Evolutionary conservation across 2,888 invertebrate genomes (phyloP).

Genomic region (Congeria kusceri): DNA sequence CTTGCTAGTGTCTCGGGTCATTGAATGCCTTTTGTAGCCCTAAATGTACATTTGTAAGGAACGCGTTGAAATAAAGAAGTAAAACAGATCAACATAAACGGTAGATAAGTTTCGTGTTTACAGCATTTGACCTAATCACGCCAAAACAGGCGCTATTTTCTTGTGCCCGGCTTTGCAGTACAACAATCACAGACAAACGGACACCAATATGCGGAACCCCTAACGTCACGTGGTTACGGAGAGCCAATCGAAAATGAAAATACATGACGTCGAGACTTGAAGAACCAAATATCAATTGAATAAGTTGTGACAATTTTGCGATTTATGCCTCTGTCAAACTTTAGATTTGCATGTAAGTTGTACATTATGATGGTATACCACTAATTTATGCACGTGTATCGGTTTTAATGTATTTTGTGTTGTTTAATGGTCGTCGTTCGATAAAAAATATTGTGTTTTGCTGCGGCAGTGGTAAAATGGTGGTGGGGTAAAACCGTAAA

Average conservation of each 20-base stretch:
- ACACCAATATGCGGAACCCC: conserved; percentile 43
- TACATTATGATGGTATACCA: conserved; percentile 4
- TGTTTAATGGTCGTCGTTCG: not conserved
- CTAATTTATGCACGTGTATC: too few relatives aligned
- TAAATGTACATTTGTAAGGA: too few relatives aligned
- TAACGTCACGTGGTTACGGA: conserved; percentile 35
- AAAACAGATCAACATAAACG: too few relatives aligned
- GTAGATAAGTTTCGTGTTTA: conserved; percentile 17
- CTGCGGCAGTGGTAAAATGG: not conserved
- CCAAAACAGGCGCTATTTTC: conserved; percentile 28
- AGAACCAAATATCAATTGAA: conserved; percentile 67
- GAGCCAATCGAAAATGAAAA: conserved; percentile 54
- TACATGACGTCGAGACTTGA: conserved; percentile 60
- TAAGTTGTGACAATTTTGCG: conserved; percentile 33
- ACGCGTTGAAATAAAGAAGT: too few relatives aligned
- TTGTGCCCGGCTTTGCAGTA: not conserved
- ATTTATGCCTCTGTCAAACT: conserved; percentile 2
- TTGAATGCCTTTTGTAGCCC: too few relatives aligned
- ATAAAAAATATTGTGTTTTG: conserved; percentile 2
- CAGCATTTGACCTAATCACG: conserved; percentile 43
- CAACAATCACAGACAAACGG: not conserved
- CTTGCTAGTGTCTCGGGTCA: too few relatives aligned
- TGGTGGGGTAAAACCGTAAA: conserved; percentile 26
- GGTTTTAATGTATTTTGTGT: too few relatives aligned
- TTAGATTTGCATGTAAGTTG: conserved; percentile 30